These are phyloP conservation scores for Heliconius erato DNA, from an alignment of 2,888 invertebrate species.

Conservation along the genomic window DNA sequence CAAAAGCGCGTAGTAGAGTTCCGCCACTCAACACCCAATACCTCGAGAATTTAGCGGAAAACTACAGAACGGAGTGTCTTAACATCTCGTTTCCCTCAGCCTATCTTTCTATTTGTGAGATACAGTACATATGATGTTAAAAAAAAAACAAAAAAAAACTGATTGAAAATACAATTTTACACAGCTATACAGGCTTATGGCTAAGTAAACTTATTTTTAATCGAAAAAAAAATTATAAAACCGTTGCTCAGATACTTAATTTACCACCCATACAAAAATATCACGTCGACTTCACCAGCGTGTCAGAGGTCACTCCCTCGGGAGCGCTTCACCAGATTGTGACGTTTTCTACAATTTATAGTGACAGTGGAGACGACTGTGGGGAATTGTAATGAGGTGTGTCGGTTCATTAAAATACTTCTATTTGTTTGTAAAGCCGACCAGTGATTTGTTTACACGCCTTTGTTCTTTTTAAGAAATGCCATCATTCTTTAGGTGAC, in stretches of 20 bases:
- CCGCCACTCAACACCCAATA: too few relatives aligned
- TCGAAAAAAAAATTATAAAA: not conserved
- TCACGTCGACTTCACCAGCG: constrained; percentile 14
- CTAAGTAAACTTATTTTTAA: not conserved
- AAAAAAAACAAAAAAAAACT: too few relatives aligned
- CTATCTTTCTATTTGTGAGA: too few relatives aligned
- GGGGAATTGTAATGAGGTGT: constrained; percentile 74
- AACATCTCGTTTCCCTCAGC: too few relatives aligned
- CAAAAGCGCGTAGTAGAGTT: too few relatives aligned
- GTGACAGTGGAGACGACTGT: constrained; percentile 62
- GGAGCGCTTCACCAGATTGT: constrained; percentile 67
- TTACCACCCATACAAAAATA: not conserved
- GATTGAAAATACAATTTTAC: not conserved
- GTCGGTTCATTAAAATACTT: constrained; percentile 81
- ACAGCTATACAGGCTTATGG: too few relatives aligned
- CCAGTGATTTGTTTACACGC: constrained; percentile 74
- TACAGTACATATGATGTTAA: too few relatives aligned
- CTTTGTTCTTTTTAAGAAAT: constrained; percentile 61
- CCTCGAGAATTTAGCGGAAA: too few relatives aligned
- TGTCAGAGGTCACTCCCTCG: constrained; percentile 65
- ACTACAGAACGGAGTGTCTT: too few relatives aligned
- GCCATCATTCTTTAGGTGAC: constrained; percentile 51
- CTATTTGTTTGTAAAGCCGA: constrained; percentile 73
- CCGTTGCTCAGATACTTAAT: not conserved
- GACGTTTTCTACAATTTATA: constrained; percentile 68